These are phyloP conservation scores for Drosophila antonietae DNA, from an alignment of 2,888 invertebrate genomes.

Conservation along the genomic window DNA sequence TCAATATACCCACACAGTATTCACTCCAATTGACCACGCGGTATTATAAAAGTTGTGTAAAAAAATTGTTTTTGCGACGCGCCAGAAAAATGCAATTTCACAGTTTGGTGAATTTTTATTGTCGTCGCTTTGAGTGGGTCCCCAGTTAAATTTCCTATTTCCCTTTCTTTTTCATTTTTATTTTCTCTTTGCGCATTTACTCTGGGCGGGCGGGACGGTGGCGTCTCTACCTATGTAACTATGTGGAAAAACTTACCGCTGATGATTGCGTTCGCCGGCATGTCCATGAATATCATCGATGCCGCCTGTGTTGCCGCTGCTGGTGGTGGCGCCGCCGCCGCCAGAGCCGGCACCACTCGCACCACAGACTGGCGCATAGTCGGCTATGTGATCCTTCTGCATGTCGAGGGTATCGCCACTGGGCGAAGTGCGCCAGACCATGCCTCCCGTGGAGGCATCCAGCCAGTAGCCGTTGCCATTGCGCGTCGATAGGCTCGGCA, in stretches of 20 bases:
- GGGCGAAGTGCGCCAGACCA: slow-evolving; percentile 84
- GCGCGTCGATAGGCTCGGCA: slow-evolving; percentile 84
- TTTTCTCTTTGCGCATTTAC: slow-evolving; percentile 4
- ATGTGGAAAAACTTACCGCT: slow-evolving; percentile 75
- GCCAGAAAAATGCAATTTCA: slow-evolving; percentile 81
- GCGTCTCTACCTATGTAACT: slow-evolving; percentile 8
- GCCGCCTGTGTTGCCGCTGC: slow-evolving; percentile 50
- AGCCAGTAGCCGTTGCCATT: slow-evolving; percentile 84
- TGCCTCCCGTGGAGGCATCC: slow-evolving; percentile 84
- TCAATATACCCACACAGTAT: background rate
- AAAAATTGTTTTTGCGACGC: slow-evolving; percentile 53
- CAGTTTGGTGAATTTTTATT: slow-evolving; percentile 81
- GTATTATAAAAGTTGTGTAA: slow-evolving; percentile 18
- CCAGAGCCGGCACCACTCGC: slow-evolving; percentile 63
- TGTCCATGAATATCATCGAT: slow-evolving; percentile 75
- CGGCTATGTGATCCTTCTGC: slow-evolving; percentile 85
- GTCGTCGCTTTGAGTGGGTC: slow-evolving; percentile 75
- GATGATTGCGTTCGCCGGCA: slow-evolving; percentile 78
- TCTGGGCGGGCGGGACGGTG: background rate
- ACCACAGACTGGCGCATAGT: slow-evolving; percentile 85
- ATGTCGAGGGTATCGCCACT: slow-evolving; percentile 82
- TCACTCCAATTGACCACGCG: background rate
- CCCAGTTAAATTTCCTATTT: slow-evolving; percentile 23
- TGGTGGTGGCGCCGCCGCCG: slow-evolving; percentile 52
- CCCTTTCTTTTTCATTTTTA: slow-evolving; percentile 9